Evolutionary conservation across 2,113 vertebrate species (phyloP).

Genomic region (Xiphophorus couchianus): DNA sequence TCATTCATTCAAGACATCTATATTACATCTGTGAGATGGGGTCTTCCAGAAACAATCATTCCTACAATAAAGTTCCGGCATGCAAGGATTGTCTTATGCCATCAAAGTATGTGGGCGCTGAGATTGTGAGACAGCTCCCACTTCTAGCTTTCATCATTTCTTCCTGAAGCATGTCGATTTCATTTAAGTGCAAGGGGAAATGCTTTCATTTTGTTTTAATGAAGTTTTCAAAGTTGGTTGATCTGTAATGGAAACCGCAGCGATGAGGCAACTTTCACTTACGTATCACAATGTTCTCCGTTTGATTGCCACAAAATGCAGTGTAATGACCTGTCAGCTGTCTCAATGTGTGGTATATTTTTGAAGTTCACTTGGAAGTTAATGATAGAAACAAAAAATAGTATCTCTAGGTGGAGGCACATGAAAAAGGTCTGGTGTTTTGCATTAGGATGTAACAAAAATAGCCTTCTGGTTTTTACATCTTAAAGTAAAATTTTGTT

Average conservation of each 20-base stretch:
- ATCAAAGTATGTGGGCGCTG: constrained; percentile 78
- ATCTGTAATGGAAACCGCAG: constrained; percentile 70
- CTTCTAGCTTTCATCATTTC: constrained; percentile 72
- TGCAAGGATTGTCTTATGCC: constrained; percentile 74
- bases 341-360: constrained; percentile 32
- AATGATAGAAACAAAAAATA: background rate
- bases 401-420: background rate
- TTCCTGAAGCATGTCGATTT: constrained; percentile 78
- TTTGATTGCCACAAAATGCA: constrained; percentile 48
- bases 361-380: constrained; percentile 31
- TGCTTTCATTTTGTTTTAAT: constrained; percentile 83
- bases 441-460: too few relatives aligned
- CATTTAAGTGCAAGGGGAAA: constrained; percentile 77
- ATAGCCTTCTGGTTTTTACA: background rate
- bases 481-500: background rate
- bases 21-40: constrained; percentile 77
- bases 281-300: constrained; percentile 52
- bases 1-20: constrained; percentile 79
- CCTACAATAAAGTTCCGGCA: constrained; percentile 66
- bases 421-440: background rate
- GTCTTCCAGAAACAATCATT: constrained; percentile 75
- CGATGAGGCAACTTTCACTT: constrained; percentile 54
- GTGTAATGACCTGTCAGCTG: constrained; percentile 51
- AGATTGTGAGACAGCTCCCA: constrained; percentile 79
- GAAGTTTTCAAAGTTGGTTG: constrained; percentile 82